A percentile compares a stretch with the other conserved stretches of the same genome.
Evolutionary conservation across 35 echinoderm and acorn worm genomes (phyloP).

Genomic region (Patiria miniata): DNA sequence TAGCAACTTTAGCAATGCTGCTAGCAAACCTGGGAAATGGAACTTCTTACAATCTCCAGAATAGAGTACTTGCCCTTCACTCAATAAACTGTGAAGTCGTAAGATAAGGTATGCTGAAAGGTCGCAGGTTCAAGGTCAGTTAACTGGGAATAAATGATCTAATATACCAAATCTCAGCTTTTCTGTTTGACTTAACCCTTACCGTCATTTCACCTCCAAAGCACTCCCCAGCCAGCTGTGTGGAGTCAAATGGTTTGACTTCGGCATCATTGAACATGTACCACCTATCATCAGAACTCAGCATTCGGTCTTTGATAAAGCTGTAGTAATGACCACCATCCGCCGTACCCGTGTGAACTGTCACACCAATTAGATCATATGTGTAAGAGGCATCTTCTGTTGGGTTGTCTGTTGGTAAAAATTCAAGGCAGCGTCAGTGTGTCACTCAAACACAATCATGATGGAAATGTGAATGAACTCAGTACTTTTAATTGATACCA

Average conservation of each 20-base stretch:
- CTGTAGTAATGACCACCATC: conserved; percentile 94
- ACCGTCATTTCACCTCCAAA: conserved; percentile 91
- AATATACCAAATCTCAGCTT: background rate
- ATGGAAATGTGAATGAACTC: too few species aligned
- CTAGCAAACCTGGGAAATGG: too few species aligned
- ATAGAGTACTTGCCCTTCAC: too few species aligned
- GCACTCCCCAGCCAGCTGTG: conserved; percentile 79
- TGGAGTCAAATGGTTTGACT: conserved; percentile 82
- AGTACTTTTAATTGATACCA: too few species aligned
- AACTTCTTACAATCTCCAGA: too few species aligned
- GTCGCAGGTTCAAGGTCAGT: too few species aligned
- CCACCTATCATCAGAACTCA: conserved; percentile 57
- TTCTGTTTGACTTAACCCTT: background rate
- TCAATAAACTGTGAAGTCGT: too few species aligned
- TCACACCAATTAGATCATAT: conserved; percentile 77
- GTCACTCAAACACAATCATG: too few species aligned
- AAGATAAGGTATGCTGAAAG: too few species aligned
- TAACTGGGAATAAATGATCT: background rate
- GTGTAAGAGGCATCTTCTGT: conserved; percentile 22
- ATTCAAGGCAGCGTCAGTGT: too few species aligned
- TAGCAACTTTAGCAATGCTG: too few species aligned
- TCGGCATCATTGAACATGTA: conserved; percentile 93
- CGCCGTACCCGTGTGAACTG: conserved; percentile 84
- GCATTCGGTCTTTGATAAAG: conserved; percentile 76
- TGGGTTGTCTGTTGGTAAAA: background rate